These are phyloP conservation scores for Amphipyra tragopoginis DNA, from an alignment of 2,888 invertebrate genomes.

Conservation along the genomic window DNA sequence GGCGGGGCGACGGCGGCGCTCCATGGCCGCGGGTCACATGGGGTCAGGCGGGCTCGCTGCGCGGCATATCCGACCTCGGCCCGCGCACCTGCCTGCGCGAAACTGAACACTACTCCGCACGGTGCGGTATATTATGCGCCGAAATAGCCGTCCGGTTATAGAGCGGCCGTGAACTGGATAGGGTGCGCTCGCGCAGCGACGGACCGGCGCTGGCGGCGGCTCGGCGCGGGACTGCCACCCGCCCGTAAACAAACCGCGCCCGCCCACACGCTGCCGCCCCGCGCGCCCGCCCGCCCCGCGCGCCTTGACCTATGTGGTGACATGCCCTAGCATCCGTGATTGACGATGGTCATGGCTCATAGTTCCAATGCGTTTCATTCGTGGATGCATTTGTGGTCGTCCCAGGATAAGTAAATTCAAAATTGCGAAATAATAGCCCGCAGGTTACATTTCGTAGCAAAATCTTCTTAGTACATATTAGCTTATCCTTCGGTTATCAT, in stretches of 20 bases:
- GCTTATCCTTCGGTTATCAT: neutral
- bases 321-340: conserved; percentile 68
- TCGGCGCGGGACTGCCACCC: conserved; percentile 69
- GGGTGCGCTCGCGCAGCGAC: conserved; percentile 78
- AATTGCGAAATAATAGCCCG: conserved; percentile 6
- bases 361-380: conserved; percentile 38
- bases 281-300: conserved; percentile 55
- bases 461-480: neutral
- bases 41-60: conserved; percentile 60
- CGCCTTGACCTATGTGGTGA: conserved; percentile 77
- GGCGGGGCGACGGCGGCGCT: conserved; percentile 80
- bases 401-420: conserved; percentile 4
- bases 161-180: conserved; percentile 89
- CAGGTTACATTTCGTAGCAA: neutral
- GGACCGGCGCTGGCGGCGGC: conserved; percentile 68
- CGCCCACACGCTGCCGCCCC: conserved; percentile 68
- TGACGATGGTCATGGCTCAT: conserved; percentile 72
- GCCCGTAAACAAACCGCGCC: conserved; percentile 74
- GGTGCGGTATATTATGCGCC: conserved; percentile 84
- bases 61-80: conserved; percentile 72
- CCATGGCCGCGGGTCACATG: conserved; percentile 79
- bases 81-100: conserved; percentile 85
- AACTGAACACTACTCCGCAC: conserved; percentile 83
- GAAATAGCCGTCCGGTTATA: conserved; percentile 87
- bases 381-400: conserved; percentile 28